Conservation (phyloP, 2,888 invertebrate genomes). For the Atherix ibis region DNA sequence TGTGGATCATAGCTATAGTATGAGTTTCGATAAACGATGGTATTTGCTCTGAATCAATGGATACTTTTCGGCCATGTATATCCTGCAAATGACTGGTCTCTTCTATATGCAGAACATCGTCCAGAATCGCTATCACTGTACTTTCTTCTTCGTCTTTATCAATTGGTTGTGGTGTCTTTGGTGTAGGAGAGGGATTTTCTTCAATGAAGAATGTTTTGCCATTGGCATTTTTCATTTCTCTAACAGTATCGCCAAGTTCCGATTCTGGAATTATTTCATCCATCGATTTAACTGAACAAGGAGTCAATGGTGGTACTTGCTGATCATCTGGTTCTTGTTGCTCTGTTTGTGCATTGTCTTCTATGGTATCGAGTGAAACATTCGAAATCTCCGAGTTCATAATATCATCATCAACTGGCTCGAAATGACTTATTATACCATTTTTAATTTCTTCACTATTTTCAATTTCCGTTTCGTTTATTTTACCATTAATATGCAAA, state of each 20-base stretch:
- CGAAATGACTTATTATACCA: too few species aligned
- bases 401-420: too few species aligned
- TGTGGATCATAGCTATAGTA: conserved; percentile 25
- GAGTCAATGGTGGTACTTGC: conserved; percentile 2
- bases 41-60: conserved; percentile 24
- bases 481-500: not conserved
- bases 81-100: conserved; percentile 12
- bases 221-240: conserved; percentile 23
- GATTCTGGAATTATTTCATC: conserved; percentile 24
- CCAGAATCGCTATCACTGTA: conserved; percentile 25
- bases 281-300: conserved; percentile 12
- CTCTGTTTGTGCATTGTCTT: not conserved
- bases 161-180: not conserved
- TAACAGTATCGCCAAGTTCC: conserved; percentile 20
- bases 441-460: conserved; percentile 1
- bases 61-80: conserved; percentile 10
- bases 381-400: too few species aligned
- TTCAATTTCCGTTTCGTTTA: not conserved
- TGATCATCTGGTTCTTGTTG: not conserved
- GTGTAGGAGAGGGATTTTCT: conserved; percentile 9
- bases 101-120: conserved; percentile 24
- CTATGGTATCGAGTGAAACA: not conserved
- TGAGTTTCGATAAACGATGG: conserved; percentile 25
- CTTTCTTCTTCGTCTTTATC: conserved; percentile 18
- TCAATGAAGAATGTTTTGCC: conserved; percentile 24